Conservation (phyloP, 2,113 vertebrate genomes). For the Scytalopus superciliaris region DNA sequence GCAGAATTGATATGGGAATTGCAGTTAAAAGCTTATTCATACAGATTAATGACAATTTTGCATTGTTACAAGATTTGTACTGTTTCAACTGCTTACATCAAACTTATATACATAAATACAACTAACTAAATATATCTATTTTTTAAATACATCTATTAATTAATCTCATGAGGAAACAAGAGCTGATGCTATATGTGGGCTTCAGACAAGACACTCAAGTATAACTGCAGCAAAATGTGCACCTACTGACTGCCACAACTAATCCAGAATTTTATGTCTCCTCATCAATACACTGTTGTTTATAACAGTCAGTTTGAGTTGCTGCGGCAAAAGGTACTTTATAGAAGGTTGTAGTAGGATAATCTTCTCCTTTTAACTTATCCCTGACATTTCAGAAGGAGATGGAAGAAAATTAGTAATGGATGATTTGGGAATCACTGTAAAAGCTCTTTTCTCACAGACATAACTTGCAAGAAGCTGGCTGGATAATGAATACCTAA, state of each 20-base stretch:
- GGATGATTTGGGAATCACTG: not conserved
- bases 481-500: not conserved
- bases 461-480: not conserved
- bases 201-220: not conserved
- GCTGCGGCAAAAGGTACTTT: not conserved
- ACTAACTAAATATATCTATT: not conserved
- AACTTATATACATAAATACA: not conserved
- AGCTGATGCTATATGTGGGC: not conserved
- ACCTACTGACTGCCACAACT: not conserved
- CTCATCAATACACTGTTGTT: not conserved
- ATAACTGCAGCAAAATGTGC: not conserved
- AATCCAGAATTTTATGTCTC: not conserved
- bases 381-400: not conserved
- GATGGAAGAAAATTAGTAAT: not conserved
- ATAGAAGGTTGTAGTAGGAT: not conserved
- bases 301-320: not conserved
- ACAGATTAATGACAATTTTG: not conserved
- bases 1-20: not conserved
- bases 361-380: not conserved
- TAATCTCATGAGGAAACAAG: not conserved
- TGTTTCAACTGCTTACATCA: not conserved
- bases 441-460: not conserved
- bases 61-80: not conserved
- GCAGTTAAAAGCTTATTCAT: not conserved
- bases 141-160: not conserved